Evolutionary conservation across 1,140 invertebrate species (phyloP), one percentile per base, ranked within the genome.

Genomic region (Platyura marginata): DNA sequence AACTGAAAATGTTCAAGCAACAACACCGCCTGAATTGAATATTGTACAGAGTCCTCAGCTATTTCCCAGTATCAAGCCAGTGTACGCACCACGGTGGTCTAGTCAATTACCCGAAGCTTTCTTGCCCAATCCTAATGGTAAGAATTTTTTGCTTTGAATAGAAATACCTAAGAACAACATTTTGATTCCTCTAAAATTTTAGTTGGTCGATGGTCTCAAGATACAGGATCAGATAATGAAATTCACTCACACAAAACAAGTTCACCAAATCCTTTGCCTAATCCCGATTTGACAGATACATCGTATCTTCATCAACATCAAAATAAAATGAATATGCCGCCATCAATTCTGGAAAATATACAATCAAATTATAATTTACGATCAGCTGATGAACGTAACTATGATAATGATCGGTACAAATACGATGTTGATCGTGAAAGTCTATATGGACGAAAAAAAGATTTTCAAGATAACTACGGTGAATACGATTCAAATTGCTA

Each of bases 191-290:
- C 16, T 6, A 39, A 39, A 20, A 39, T 36, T 36, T 36, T 15
- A 45, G 66, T 75, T 20, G 78, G 76, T 23, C 69, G 80, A 29
- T 83, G 80, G 80, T 81, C 79, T 0, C 78, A 78, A 43, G 79
- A 79, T 48, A 82, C 79, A 0, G 78, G 72, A 2, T 81, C 79
- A 0, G 79, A 81, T 49, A 80, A 79, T 51, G 79, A 81, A 49
- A 64, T 67, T 20, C 61, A 60, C 41, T 74, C 74, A 9, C 72
- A 75, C 33, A 74, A 75, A 51, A 74, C 70, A 2, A 69, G 68
- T 6, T 81, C 78, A 3, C 79, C 79, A 1, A 78, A 79, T 51
- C 77, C 78, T 0, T 53, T 82, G 43, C 78, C 79, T 33, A 77
- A 79, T 61, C 79, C 78, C 0, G 79, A 81, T 52, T 64, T 76